Conservation (phyloP, 2,113 vertebrate genomes). For the Pterophyllum scalare region DNA sequence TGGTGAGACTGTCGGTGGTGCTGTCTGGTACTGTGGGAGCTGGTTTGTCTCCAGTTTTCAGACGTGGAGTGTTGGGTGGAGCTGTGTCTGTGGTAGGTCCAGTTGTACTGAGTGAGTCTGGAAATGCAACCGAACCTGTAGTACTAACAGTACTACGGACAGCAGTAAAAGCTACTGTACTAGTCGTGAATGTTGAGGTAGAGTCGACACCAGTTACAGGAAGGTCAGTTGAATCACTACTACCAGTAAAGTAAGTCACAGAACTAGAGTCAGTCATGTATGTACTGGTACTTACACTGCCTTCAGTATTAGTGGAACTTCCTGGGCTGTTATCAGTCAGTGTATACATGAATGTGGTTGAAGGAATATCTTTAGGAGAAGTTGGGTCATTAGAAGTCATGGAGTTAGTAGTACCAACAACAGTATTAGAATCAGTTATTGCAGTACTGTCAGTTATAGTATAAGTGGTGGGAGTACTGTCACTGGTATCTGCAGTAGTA, state of each 20-base stretch:
- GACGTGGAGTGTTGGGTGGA: constrained; percentile 2
- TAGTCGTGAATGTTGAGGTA: background rate
- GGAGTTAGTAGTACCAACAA: background rate
- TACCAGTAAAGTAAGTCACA: background rate
- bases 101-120: constrained; percentile 17
- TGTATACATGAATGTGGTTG: background rate
- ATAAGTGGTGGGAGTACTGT: background rate
- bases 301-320: background rate
- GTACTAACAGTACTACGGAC: constrained; percentile 15
- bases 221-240: background rate
- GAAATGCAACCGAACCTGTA: background rate
- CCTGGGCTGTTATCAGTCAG: background rate
- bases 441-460: background rate
- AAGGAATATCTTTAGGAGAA: background rate
- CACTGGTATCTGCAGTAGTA: background rate
- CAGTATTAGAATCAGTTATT: background rate
- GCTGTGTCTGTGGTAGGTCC: background rate
- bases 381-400: background rate
- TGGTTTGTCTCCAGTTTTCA: constrained; percentile 11
- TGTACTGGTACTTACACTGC: background rate
- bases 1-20: background rate
- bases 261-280: background rate
- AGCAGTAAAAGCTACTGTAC: constrained; percentile 12
- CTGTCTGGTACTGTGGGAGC: constrained; percentile 2
- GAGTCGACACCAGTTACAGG: background rate